phyloP scores from a whole-genome alignment of 2,888 invertebrate species.

The Aproaerema taeniolella region DNA sequence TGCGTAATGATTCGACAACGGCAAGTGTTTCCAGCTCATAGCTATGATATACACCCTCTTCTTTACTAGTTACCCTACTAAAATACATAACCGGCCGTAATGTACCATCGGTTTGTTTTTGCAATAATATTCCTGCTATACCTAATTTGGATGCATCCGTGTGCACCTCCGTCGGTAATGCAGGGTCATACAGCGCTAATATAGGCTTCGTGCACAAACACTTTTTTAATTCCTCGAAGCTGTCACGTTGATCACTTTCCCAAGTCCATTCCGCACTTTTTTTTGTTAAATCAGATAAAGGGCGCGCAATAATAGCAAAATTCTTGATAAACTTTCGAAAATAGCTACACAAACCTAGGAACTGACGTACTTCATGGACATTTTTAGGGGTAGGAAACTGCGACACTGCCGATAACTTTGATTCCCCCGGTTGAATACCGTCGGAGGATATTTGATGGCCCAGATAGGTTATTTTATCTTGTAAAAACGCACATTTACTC shows the following conservation, averaged over 20 bases:
- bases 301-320: constrained; percentile 26
- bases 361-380: constrained; percentile 27
- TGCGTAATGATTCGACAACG: constrained; percentile 27
- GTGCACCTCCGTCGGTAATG: constrained; percentile 25
- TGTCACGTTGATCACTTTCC: constrained; percentile 14
- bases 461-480: constrained; percentile 22
- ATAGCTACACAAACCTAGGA: constrained; percentile 28
- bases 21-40: constrained; percentile 40
- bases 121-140: constrained; percentile 29
- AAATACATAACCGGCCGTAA: constrained; percentile 29
- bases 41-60: constrained; percentile 32
- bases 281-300: constrained; percentile 24
- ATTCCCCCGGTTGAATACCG: constrained; percentile 22
- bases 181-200: constrained; percentile 25
- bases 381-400: constrained; percentile 24
- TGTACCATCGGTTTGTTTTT: constrained; percentile 20
- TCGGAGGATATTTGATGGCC: constrained; percentile 24
- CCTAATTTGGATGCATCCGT: constrained; percentile 30
- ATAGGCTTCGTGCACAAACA: constrained; percentile 19
- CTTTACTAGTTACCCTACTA: constrained; percentile 27
- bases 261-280: constrained; percentile 24
- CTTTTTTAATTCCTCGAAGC: constrained; percentile 5
- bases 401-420: constrained; percentile 19
- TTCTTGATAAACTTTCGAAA: constrained; percentile 29
- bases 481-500: constrained; percentile 26